phyloP scores from a whole-genome alignment of 2,797 vertebrate species.

The Megaceryle alcyon region DNA sequence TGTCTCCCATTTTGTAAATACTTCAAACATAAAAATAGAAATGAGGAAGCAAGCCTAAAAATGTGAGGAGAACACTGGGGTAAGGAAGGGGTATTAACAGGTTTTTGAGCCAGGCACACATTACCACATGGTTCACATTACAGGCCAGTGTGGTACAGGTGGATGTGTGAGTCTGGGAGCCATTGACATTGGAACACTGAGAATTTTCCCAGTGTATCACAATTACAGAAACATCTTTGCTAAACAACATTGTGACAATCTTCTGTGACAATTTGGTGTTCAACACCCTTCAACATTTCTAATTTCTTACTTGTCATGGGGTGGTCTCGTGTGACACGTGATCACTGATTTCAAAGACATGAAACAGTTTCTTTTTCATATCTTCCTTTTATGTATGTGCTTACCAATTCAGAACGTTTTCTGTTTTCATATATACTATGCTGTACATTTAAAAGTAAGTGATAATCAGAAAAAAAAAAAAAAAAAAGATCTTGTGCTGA shows the following conservation, averaged over 20 bases:
- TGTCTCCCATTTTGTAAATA: not conserved
- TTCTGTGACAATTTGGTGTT: conserved; percentile 73
- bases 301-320: conserved; percentile 62
- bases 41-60: conserved; percentile 26
- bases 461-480: not conserved
- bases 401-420: not conserved
- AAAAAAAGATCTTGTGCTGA: not conserved
- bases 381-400: not conserved
- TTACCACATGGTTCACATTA: conserved; percentile 79
- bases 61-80: not conserved
- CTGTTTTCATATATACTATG: not conserved
- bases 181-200: conserved; percentile 62
- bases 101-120: conserved; percentile 52
- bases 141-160: conserved; percentile 61
- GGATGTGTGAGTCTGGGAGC: conserved; percentile 70
- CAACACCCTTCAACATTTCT: conserved; percentile 67
- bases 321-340: conserved; percentile 46
- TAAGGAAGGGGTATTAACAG: not conserved
- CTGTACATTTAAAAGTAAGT: not conserved
- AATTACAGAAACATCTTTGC: conserved; percentile 83
- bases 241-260: conserved; percentile 68
- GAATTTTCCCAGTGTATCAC: conserved; percentile 82
- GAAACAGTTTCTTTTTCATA: not conserved
- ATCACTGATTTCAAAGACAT: conserved; percentile 24
- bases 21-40: conserved; percentile 37